Base-by-base conservation (phyloP, 2,888 invertebrate species). In the Tetrapedia diversipes region DNA sequence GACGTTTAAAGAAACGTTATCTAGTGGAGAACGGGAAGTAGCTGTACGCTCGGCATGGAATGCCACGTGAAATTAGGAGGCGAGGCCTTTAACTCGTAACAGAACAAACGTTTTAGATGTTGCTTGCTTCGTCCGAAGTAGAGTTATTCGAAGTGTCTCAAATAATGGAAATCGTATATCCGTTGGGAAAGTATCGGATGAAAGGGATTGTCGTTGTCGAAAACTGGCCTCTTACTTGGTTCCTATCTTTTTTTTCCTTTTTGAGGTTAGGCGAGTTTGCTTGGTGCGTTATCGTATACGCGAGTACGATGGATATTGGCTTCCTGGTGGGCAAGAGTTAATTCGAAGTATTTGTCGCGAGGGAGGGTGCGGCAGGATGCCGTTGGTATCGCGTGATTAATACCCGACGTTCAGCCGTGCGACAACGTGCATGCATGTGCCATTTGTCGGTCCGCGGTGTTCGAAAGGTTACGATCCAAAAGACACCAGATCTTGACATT, bases 331-430 rank as follows among this genome's bases (percentile, higher is more conserved):
- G 45, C 24, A n/a, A 41, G 57, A 47, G 68, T 74, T 61, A 49
- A 75, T 57, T 63, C 56, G 49, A 51, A 34, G 45, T 76, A 75
- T 74, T 56, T 69, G 75, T 82, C 72, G 57, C 70, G 43, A 47
- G 47, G 27, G 63, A 61, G 68, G 72, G 67, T 61, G 68, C 78
- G 79, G 81, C 77, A 77, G 78, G 75, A 85, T 81, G 67, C 66
- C 73, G 77, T 64, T 77, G 78, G 71, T 68, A 79, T 43, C 80
- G 75, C 68, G 73, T 85, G 86, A 86, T 86, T 87, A 84, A 87
- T 86, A 81, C 73, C 53, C 77, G 67, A 77, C 74, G 84, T 84
- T 83, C 43, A 77, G 69, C 71, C 60, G 72, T 41, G 45, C 66
- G 69, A 80, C 82, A 81, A 74, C 75, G 61, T 70, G 59, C 73